phyloP scores from a whole-genome alignment of 2,888 invertebrate species.

The Drosophila paranaensis region DNA sequence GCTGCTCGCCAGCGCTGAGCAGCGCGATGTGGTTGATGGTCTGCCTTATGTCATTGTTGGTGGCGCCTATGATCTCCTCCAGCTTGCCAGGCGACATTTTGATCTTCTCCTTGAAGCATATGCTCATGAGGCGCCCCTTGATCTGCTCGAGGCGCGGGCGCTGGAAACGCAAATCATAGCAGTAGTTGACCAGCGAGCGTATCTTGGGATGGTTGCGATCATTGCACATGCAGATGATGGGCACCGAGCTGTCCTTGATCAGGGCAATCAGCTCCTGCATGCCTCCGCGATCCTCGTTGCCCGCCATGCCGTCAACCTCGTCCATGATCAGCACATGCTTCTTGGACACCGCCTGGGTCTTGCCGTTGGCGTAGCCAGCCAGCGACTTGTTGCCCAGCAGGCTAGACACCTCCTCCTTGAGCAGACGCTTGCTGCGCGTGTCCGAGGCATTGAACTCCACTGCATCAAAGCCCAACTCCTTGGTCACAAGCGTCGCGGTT shows the following conservation, averaged over 20 bases:
- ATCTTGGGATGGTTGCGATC: conserved; percentile 97
- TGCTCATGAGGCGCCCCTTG: conserved; percentile 94
- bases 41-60: conserved; percentile 97
- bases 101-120: conserved; percentile 96
- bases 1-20: conserved; percentile 88
- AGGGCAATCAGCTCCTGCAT: conserved; percentile 96
- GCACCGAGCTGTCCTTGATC: conserved; percentile 94
- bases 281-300: conserved; percentile 99
- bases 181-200: conserved; percentile 95
- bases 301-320: conserved; percentile 99
- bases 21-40: conserved; percentile 95
- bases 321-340: conserved; percentile 99
- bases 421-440: conserved; percentile 94
- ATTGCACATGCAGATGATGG: conserved; percentile 99
- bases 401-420: conserved; percentile 93
- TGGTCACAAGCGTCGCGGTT: conserved; percentile 93
- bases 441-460: conserved; percentile 99
- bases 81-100: conserved; percentile 91
- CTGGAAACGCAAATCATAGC: conserved; percentile 95
- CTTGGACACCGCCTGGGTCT: conserved; percentile 86
- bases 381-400: conserved; percentile 91
- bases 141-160: conserved; percentile 96
- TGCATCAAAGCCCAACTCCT: conserved; percentile 94
- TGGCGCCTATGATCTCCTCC: conserved; percentile 92
- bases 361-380: conserved; percentile 89